Evolutionary conservation across 1,140 invertebrate species (phyloP).

Genomic region (Drosophila pallidifrons): DNA sequence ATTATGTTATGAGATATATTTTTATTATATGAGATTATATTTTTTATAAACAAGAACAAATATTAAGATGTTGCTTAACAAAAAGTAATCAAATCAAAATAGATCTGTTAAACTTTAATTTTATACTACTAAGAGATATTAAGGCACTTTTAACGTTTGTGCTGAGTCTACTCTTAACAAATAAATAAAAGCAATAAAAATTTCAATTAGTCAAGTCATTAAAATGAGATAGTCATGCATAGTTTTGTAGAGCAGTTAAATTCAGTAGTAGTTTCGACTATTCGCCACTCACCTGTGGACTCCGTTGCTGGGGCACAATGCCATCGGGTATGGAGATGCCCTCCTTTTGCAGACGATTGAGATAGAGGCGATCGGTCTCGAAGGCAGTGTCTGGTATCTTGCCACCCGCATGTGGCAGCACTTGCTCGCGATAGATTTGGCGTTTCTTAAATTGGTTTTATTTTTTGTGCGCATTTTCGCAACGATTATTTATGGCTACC

Average conservation of each 20-base stretch:
- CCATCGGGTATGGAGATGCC: conserved; percentile 88
- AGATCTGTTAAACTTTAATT: too few relatives aligned
- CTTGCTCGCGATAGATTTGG: conserved; percentile 88
- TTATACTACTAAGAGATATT: too few relatives aligned
- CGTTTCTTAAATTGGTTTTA: conserved; percentile 85
- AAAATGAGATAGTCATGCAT: not conserved
- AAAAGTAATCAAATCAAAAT: too few relatives aligned
- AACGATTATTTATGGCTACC: conserved; percentile 56
- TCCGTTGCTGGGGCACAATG: conserved; percentile 86
- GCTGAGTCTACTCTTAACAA: too few relatives aligned
- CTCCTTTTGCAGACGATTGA: conserved; percentile 88
- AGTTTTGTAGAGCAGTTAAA: not conserved
- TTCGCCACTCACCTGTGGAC: conserved; percentile 69
- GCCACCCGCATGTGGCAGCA: conserved; percentile 87
- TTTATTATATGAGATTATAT: too few relatives aligned
- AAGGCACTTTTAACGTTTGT: too few relatives aligned
- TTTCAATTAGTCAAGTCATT: too few relatives aligned
- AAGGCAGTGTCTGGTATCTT: conserved; percentile 89
- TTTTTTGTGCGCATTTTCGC: not conserved
- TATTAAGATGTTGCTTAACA: too few relatives aligned
- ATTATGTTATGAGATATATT: too few relatives aligned
- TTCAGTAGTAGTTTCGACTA: not conserved
- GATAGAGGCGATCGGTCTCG: conserved; percentile 86
- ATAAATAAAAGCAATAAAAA: too few relatives aligned
- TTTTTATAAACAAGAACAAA: too few relatives aligned